Conservation (phyloP, 2,113 vertebrate genomes). For the Promerops cafer region DNA sequence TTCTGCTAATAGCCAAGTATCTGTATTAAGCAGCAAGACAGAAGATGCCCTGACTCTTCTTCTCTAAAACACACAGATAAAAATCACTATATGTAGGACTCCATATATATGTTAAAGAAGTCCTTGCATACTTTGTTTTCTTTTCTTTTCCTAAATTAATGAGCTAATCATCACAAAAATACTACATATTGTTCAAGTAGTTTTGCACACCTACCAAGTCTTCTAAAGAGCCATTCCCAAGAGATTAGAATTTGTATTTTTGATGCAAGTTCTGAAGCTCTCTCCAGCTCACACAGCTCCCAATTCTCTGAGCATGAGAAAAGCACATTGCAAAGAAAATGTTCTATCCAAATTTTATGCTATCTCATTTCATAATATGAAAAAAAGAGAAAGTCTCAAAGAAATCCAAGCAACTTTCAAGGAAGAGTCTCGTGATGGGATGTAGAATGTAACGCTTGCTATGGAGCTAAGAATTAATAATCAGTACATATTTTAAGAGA, state of each 20-base stretch:
- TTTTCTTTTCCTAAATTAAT: neutral
- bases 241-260: neutral
- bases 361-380: neutral
- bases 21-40: neutral
- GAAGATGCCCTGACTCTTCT: neutral
- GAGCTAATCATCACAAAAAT: neutral
- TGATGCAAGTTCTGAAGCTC: neutral
- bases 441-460: neutral
- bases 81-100: neutral
- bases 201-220: fast-evolving
- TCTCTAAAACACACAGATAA: neutral
- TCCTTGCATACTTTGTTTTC: neutral
- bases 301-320: neutral
- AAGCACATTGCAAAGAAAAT: neutral
- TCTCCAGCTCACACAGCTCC: neutral
- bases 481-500: neutral
- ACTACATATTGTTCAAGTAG: neutral
- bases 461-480: neutral
- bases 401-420: neutral
- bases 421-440: neutral
- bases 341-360: neutral
- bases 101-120: neutral
- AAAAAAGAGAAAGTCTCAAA: neutral
- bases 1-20: neutral
- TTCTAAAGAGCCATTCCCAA: neutral